Evolutionary conservation across 2,113 vertebrate species (phyloP), one percentile per base, ranked within the genome.

Genomic region (Sorex fumeus): DNA sequence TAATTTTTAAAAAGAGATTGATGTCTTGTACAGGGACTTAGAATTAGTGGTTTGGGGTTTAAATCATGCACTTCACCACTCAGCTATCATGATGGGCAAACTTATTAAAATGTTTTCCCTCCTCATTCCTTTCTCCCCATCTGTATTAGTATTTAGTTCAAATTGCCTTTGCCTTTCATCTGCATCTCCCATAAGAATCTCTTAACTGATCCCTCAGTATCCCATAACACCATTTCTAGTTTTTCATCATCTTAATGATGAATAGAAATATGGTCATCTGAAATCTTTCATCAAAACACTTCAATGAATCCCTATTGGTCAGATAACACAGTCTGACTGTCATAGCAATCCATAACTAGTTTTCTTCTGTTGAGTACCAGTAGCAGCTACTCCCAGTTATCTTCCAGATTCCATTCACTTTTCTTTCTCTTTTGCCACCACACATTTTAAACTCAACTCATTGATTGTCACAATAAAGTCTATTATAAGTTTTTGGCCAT

Each of bases 201-300:
- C 32, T n/a, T 62, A 75, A 34, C 21, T 84, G 34, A 34, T 79
- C 30, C 23, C 23, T 70, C 67, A 71, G 57, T 43, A 25, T 79
- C 32, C 10, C 30, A 1, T 45, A 8, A 87, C 27, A 70, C 32
- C n/a, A 21, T 85, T 45, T 84, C 28, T 19, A 32, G 40, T 79
- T 47, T 78, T 50, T 53, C 15, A 50, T 82, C n/a, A 1, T 74
- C 27, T 80, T 43, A 76, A 84, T 40, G 25, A 36, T 30, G 40
- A 23, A 57, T 15, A 67, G 30, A 90, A 45, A 50, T 57, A 75
- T 30, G 21, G 23, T 25, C 47, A 67, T 64, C 34, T 50, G 64
- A 78, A 62, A 34, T 43, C 32, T 50, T 88, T 76, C 40, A 86
- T 88, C 36, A 74, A 78, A 93, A 64, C 32, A n/a, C 19, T 81